Conservation (phyloP, 2,113 vertebrate genomes). For the Neodon shergylaensis region DNA sequence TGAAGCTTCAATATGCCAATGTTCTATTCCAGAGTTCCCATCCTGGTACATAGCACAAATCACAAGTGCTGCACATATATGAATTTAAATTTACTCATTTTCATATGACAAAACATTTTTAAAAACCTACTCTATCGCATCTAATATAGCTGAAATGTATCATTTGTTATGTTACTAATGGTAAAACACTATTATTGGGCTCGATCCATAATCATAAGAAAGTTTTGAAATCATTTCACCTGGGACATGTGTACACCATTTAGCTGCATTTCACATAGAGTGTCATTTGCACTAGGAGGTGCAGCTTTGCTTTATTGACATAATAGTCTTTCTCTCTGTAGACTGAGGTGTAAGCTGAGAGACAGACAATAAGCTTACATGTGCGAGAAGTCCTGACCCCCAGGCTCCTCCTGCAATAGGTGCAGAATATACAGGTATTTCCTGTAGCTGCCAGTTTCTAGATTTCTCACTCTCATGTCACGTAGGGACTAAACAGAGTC, state of each 20-base stretch:
- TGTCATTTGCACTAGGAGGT: background rate
- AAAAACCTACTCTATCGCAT: background rate
- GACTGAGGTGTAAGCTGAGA: background rate
- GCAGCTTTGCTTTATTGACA: background rate
- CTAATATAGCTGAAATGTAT: background rate
- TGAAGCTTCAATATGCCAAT: background rate
- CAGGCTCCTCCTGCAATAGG: background rate
- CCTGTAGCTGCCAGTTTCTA: background rate
- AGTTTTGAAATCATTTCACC: background rate
- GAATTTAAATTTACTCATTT: slow-evolving; percentile 4
- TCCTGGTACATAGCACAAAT: background rate
- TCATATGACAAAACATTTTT: background rate
- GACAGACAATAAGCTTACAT: background rate
- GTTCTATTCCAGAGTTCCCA: background rate
- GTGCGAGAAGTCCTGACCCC: background rate
- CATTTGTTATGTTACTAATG: background rate
- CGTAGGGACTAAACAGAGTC: background rate
- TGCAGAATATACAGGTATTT: background rate
- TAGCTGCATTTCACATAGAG: background rate
- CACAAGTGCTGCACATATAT: background rate
- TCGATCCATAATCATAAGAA: background rate
- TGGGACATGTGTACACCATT: background rate
- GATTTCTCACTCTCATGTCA: background rate
- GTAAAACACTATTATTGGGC: background rate
- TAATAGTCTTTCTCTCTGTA: background rate